Percentiles rank a stretch among this genome's conserved stretches.
Evolutionary conservation across 2,888 invertebrate species (phyloP).

Genomic region (Amiota mariae): DNA sequence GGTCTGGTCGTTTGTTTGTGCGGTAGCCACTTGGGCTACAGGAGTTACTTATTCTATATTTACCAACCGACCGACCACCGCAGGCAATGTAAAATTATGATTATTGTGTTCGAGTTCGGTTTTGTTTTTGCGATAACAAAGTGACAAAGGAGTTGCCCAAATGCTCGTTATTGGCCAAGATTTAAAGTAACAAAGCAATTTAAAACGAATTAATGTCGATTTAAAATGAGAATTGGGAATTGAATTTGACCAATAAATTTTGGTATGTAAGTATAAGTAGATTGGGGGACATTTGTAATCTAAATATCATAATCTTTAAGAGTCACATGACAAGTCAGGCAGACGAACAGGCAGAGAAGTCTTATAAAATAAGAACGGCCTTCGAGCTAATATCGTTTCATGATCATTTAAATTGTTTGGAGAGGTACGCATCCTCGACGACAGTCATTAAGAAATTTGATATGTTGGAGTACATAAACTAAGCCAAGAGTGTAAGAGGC

Average conservation of each 20-base stretch:
- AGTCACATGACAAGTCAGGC: too few relatives aligned
- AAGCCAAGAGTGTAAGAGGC: constrained; percentile 8
- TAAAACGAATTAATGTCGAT: too few relatives aligned
- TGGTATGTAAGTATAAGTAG: too few relatives aligned
- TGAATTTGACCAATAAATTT: too few relatives aligned
- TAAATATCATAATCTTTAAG: constrained; percentile 4
- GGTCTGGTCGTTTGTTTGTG: background rate
- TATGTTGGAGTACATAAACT: constrained; percentile 25
- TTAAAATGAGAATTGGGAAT: too few relatives aligned
- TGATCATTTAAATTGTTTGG: constrained; percentile 13
- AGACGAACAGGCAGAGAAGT: too few relatives aligned
- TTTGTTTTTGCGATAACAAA: constrained; percentile 28
- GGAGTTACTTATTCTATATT: background rate
- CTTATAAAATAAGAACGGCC: background rate
- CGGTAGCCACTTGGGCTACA: background rate
- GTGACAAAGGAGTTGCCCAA: background rate
- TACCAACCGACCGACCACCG: constrained; percentile 5
- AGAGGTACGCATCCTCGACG: constrained; percentile 5
- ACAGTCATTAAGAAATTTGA: constrained; percentile 34
- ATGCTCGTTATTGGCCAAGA: too few relatives aligned
- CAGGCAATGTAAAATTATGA: constrained; percentile 36
- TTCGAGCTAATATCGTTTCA: constrained; percentile 20
- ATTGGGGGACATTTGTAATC: background rate
- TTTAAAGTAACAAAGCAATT: too few relatives aligned
- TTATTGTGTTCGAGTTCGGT: constrained; percentile 33